phyloP scores from a whole-genome alignment of 2,888 invertebrate species.

The Leptinotarsa juncta region DNA sequence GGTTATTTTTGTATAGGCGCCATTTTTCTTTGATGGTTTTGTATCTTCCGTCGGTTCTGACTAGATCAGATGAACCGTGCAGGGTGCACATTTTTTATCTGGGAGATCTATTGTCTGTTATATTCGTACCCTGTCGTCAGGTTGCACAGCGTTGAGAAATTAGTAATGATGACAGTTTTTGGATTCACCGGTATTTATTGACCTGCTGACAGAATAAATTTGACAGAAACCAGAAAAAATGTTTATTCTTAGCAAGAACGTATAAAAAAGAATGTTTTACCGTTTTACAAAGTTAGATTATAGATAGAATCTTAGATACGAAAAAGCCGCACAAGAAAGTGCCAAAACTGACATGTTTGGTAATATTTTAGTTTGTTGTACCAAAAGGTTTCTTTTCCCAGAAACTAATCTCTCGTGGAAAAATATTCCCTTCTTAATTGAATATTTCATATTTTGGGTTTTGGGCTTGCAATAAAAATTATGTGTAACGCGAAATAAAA shows the following conservation, averaged over 20 bases:
- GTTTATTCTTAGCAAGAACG: background rate
- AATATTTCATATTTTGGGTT: too few relatives aligned
- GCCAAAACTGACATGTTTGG: background rate
- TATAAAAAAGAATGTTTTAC: background rate
- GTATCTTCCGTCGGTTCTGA: background rate
- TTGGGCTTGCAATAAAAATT: too few relatives aligned
- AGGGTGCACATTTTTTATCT: slow-evolving; percentile 15
- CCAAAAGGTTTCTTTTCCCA: too few relatives aligned
- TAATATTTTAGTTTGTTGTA: background rate
- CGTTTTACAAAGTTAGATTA: background rate
- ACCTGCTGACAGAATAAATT: slow-evolving; percentile 7
- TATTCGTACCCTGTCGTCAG: slow-evolving; percentile 28
- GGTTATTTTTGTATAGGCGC: background rate
- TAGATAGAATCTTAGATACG: background rate
- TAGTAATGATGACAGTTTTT: slow-evolving; percentile 27
- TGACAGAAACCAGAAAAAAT: background rate
- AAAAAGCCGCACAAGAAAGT: background rate
- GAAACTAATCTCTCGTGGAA: too few relatives aligned
- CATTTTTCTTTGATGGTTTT: background rate
- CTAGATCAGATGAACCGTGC: background rate
- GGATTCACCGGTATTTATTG: slow-evolving; percentile 13
- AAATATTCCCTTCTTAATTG: too few relatives aligned
- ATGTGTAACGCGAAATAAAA: too few relatives aligned
- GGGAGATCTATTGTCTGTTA: slow-evolving; percentile 3
- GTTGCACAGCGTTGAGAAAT: slow-evolving; percentile 23